These are phyloP conservation scores for Scolanthus callimorphus DNA, from an alignment of 92 coral and sea anemone species.

Conservation along the genomic window DNA sequence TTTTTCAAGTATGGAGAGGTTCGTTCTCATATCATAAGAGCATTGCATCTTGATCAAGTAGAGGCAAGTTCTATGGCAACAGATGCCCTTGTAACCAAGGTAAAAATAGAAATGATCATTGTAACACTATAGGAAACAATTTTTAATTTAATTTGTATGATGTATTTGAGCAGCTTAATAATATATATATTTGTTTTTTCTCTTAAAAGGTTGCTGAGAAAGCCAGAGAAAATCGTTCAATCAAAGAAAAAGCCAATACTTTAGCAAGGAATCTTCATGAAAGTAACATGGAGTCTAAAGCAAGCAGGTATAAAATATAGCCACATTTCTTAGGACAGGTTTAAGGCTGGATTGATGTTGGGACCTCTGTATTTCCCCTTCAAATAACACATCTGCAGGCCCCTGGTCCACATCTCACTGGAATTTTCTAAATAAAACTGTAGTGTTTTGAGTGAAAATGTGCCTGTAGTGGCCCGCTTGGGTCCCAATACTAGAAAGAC, in stretches of 20 bases:
- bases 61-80: conserved; percentile 54
- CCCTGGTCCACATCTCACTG: no score
- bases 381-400: no score
- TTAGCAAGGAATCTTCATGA: conserved; percentile 88
- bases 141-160: no score
- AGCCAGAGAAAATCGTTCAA: conserved; percentile 57
- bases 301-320: conserved; percentile 77
- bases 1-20: conserved; percentile 70
- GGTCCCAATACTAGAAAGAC: no score
- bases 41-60: conserved; percentile 55
- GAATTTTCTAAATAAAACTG: no score
- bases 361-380: no score
- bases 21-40: conserved; percentile 57
- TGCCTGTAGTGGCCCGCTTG: no score
- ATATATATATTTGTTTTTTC: not conserved
- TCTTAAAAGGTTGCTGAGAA: conserved; percentile 71
- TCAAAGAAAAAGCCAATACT: conserved; percentile 68
- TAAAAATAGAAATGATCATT: no score
- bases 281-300: conserved; percentile 93
- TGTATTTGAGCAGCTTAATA: no score
- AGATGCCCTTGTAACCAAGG: conserved; percentile 74
- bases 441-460: no score
- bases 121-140: no score
- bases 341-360: no score
- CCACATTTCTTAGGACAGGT: not conserved